Base-by-base conservation (phyloP, 2,113 vertebrate species). In the Pao palembangensis region DNA sequence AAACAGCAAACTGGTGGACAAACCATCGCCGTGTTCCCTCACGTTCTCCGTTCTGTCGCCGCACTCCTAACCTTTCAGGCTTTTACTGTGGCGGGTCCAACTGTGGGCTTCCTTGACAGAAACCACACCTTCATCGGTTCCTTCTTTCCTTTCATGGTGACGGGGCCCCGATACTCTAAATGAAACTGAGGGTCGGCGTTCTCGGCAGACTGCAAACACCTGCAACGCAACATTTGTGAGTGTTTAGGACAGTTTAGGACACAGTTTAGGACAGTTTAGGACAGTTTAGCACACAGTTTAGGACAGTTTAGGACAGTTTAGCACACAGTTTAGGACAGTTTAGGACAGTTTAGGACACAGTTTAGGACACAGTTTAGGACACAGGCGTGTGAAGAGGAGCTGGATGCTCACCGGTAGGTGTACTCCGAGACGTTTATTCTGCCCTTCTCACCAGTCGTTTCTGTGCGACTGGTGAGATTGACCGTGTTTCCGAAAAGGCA, bases 41-140 rank as follows among this genome's bases (percentile, higher is more conserved):
- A 55, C 23, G 20, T 43, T 50, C n/a, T 5, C 2, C 2, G 12
- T 11, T 8, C 34, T 38, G 1, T 12, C 1, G 25, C 25, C 6
- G 25, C 25, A 6, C 25, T 28, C 3, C 1, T 6, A 38, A 12
- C 11, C 8, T 11, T 38, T 38, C 63, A 71, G 21, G 38, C 59
- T 67, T 55, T 69, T 52, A 17, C 57, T 13, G 59, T n/a, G 59
- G 51, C 82, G 85, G 89, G 81, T 83, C 92, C 86, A 18, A 80
- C 91, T 62, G 85, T 87, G 69, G 70, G 88, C 81, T 92, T 96
- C 88, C 96, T 93, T 62, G 96, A 96, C 55, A 99, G 90, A 89
- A 99, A 98, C 93, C 94, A 99, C 81, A 99, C 96, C 88, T 96
- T 94, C 97, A 99, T 99, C 11, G 97, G 97, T 5, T 98, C 97